Conservation (phyloP, 1,140 invertebrate genomes). For the Spodoptera litura region DNA sequence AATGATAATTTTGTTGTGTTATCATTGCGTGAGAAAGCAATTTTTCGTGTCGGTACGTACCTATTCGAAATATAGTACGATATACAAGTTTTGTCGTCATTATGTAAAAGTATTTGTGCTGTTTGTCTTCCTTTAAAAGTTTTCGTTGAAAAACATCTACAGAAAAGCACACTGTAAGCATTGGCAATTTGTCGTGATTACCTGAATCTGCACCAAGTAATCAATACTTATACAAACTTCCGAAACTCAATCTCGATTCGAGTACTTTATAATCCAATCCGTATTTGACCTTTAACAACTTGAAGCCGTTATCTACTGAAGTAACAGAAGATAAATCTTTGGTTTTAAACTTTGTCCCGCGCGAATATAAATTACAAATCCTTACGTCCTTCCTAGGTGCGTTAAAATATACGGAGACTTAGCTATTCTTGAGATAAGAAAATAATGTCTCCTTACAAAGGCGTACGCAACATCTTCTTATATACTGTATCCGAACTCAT, state of each 20-base stretch:
- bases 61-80: neutral
- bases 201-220: slow-evolving; percentile 50
- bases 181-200: slow-evolving; percentile 30
- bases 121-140: neutral
- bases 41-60: neutral
- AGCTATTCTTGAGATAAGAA: slow-evolving; percentile 72
- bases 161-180: slow-evolving; percentile 19
- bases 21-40: neutral
- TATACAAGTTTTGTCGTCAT: neutral
- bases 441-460: slow-evolving; percentile 71
- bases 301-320: slow-evolving; percentile 64
- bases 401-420: slow-evolving; percentile 72
- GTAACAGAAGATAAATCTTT: slow-evolving; percentile 75
- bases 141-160: neutral
- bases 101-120: too few species aligned
- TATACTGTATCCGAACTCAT: slow-evolving; percentile 74
- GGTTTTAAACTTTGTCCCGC: slow-evolving; percentile 67
- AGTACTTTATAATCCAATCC: slow-evolving; percentile 73
- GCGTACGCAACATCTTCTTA: slow-evolving; percentile 72
- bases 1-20: slow-evolving; percentile 16
- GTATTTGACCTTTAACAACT: slow-evolving; percentile 72
- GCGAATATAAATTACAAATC: slow-evolving; percentile 75
- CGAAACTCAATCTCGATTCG: slow-evolving; percentile 67
- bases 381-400: slow-evolving; percentile 72
- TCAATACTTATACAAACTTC: slow-evolving; percentile 59